phyloP scores from a whole-genome alignment of 2,888 invertebrate species.

The Epiblema foenella region DNA sequence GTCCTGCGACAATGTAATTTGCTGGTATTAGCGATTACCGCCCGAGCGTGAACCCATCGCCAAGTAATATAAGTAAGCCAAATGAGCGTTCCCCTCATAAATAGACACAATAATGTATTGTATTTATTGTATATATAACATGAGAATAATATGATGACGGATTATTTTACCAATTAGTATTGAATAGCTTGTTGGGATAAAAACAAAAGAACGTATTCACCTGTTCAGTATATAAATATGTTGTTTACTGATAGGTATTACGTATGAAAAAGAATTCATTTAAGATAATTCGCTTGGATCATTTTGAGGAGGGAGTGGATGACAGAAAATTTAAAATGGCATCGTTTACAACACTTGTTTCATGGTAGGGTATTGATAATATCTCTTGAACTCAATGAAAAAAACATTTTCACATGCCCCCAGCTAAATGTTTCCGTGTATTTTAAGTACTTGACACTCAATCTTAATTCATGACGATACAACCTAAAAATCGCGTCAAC shows the following conservation, averaged over 20 bases:
- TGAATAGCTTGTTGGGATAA: slow-evolving; percentile 26
- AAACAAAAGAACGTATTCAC: slow-evolving; percentile 14
- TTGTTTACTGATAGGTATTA: not conserved
- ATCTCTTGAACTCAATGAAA: too few relatives aligned
- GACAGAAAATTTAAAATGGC: too few relatives aligned
- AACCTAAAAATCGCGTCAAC: too few relatives aligned
- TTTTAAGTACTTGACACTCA: too few relatives aligned
- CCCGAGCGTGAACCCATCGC: slow-evolving; percentile 41
- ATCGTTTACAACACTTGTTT: too few relatives aligned
- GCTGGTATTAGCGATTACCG: slow-evolving; percentile 43
- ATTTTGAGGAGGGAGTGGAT: too few relatives aligned
- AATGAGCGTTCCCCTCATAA: slow-evolving; percentile 41
- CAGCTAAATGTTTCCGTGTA: too few relatives aligned
- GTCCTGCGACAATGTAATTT: slow-evolving; percentile 39
- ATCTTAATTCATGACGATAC: too few relatives aligned
- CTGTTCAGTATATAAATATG: too few relatives aligned
- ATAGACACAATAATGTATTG: slow-evolving; percentile 39
- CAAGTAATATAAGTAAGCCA: slow-evolving; percentile 44
- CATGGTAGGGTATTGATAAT: too few relatives aligned
- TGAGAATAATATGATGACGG: slow-evolving; percentile 32
- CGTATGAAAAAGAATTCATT: not conserved
- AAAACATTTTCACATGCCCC: too few relatives aligned
- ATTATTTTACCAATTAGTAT: slow-evolving; percentile 43
- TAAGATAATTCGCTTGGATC: not conserved
- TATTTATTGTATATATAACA: slow-evolving; percentile 21